Evolutionary conservation across 1,140 invertebrate species (phyloP).

Genomic region (Caenorhabditis latens): DNA sequence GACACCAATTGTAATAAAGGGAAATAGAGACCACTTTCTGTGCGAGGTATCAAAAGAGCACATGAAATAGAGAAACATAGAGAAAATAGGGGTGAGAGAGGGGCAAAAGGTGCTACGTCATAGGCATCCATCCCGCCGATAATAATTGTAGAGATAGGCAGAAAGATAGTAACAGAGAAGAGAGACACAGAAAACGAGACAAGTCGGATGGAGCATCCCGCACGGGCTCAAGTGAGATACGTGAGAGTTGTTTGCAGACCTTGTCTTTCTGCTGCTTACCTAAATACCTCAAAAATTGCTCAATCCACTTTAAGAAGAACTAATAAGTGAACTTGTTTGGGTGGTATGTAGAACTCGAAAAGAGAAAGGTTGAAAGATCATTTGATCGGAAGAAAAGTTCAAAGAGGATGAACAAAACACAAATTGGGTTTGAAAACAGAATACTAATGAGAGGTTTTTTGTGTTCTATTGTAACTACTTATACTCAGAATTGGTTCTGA

Average conservation of each 20-base stretch:
- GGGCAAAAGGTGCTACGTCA: conserved; percentile 39
- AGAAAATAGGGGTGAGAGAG: conserved; percentile 34
- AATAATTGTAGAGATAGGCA: conserved; percentile 54
- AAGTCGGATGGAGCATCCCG: conserved; percentile 19
- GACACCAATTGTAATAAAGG: conserved; percentile 46
- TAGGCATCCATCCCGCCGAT: conserved; percentile 53
- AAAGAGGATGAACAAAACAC: conserved; percentile 2
- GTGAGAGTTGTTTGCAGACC: conserved; percentile 44
- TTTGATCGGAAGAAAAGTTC: background rate
- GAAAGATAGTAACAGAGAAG: background rate
- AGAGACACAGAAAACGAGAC: background rate
- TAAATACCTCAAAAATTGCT: conserved; percentile 50
- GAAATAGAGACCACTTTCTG: conserved; percentile 33
- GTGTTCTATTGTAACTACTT: no score
- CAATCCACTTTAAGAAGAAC: background rate
- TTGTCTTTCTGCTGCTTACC: conserved; percentile 51
- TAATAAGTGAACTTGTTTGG: conserved; percentile 28
- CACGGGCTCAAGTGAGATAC: conserved; percentile 48
- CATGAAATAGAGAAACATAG: conserved; percentile 7
- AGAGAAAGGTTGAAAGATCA: conserved; percentile 36
- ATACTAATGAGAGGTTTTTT: background rate
- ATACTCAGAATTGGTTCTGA: no score
- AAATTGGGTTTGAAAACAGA: background rate
- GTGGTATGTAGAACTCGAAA: conserved; percentile 12
- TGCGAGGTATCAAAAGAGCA: conserved; percentile 36